phyloP scores from a whole-genome alignment of 2,888 invertebrate genomes.

The Tipula helvola region DNA sequence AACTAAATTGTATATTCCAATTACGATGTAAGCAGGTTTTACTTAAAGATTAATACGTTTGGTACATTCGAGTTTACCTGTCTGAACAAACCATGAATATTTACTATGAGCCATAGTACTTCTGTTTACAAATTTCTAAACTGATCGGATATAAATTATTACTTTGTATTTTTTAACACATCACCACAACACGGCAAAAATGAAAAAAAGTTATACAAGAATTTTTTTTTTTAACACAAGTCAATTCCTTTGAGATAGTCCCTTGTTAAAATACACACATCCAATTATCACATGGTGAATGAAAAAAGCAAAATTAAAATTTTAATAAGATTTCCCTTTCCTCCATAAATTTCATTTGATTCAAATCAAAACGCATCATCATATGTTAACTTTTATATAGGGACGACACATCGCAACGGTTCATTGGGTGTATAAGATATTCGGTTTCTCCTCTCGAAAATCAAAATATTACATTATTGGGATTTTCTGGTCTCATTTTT shows the following conservation, averaged over 20 bases:
- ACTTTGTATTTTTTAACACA: neutral
- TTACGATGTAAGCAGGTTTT: neutral
- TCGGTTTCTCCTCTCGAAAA: neutral
- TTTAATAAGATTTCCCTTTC: neutral
- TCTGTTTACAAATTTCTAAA: neutral
- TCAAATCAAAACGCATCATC: neutral
- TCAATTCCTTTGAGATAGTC: neutral
- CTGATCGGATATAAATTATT: neutral
- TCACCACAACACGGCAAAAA: neutral
- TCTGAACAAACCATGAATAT: neutral
- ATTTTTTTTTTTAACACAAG: neutral
- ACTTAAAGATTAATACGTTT: neutral
- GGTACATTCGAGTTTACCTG: neutral
- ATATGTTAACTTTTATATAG: neutral
- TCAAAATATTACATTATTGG: neutral
- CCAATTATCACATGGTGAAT: neutral
- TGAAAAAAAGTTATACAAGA: neutral
- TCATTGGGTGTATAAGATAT: neutral
- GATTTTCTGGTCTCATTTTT: neutral
- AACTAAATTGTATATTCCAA: neutral
- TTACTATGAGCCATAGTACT: neutral
- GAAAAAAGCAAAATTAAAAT: neutral
- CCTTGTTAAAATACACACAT: neutral
- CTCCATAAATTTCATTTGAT: neutral
- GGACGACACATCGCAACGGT: neutral